Percentiles rank a stretch among this genome's conserved stretches.
Evolutionary conservation across 2,113 vertebrate species (phyloP).

Genomic region (Pteruthius melanotis): DNA sequence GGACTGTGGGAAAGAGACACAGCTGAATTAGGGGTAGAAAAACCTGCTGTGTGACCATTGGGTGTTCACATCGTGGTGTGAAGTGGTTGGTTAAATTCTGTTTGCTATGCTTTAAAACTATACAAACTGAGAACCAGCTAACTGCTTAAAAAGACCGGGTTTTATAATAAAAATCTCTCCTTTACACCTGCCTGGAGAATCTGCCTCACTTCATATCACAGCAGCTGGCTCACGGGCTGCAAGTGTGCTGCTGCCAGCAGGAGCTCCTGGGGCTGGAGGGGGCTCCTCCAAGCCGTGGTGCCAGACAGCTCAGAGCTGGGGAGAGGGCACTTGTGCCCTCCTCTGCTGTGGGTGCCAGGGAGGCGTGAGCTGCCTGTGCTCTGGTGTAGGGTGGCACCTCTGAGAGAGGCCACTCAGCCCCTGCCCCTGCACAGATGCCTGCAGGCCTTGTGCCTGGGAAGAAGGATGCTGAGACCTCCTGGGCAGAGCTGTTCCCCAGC

Average conservation of each 20-base stretch:
- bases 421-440: background rate
- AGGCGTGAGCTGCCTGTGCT: background rate
- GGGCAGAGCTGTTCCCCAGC: background rate
- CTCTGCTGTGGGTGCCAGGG: accelerated
- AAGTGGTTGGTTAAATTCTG: too few relatives aligned
- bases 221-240: accelerated
- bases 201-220: too few relatives aligned
- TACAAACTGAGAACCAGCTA: too few relatives aligned
- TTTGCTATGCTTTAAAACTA: too few relatives aligned
- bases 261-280: background rate
- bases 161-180: too few relatives aligned
- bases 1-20: too few relatives aligned
- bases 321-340: background rate
- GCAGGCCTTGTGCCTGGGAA: background rate
- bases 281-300: background rate
- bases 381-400: background rate
- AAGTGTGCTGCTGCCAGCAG: background rate
- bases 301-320: background rate
- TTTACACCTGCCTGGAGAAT: too few relatives aligned
- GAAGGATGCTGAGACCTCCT: background rate
- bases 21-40: too few relatives aligned
- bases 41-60: too few relatives aligned
- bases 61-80: too few relatives aligned
- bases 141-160: too few relatives aligned
- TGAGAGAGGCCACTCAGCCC: background rate